phyloP scores from a whole-genome alignment of 2,888 invertebrate species.

The Cynaeus angustus region DNA sequence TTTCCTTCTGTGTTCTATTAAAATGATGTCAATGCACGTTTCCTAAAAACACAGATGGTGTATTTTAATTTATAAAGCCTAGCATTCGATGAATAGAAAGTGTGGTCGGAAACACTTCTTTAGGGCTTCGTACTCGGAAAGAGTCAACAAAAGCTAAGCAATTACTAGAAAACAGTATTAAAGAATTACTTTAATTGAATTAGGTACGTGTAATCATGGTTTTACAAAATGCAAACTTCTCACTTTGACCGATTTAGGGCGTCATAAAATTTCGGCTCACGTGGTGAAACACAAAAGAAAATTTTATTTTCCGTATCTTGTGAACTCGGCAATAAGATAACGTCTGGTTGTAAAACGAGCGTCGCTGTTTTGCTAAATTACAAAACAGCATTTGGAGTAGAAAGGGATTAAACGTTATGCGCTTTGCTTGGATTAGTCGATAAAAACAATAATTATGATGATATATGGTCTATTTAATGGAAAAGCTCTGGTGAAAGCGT shows the following conservation, averaged over 20 bases:
- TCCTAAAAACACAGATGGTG: too few relatives aligned
- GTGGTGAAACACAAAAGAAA: constrained; percentile 13
- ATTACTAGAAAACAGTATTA: too few relatives aligned
- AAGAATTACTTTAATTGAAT: not conserved
- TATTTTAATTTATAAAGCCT: too few relatives aligned
- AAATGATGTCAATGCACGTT: too few relatives aligned
- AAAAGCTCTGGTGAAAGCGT: constrained; percentile 46
- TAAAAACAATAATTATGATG: constrained; percentile 53
- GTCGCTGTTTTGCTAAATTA: constrained; percentile 11
- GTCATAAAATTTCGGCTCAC: constrained; percentile 16
- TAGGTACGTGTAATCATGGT: not conserved
- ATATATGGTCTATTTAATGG: constrained; percentile 50
- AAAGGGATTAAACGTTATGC: constrained; percentile 23
- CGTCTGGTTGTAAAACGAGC: constrained; percentile 1
- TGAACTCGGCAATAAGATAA: constrained; percentile 14
- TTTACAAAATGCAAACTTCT: not conserved
- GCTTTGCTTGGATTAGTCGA: constrained; percentile 49
- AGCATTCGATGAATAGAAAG: not conserved
- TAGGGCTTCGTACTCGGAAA: not conserved
- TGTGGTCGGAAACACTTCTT: constrained; percentile 1
- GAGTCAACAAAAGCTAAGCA: not conserved
- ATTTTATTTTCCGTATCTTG: constrained; percentile 12
- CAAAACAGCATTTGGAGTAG: constrained; percentile 22
- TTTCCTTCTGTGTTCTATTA: too few relatives aligned
- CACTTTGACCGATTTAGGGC: constrained; percentile 5